Base-by-base conservation (phyloP, 23 tunicate genomes). In the Diplosoma virens region DNA sequence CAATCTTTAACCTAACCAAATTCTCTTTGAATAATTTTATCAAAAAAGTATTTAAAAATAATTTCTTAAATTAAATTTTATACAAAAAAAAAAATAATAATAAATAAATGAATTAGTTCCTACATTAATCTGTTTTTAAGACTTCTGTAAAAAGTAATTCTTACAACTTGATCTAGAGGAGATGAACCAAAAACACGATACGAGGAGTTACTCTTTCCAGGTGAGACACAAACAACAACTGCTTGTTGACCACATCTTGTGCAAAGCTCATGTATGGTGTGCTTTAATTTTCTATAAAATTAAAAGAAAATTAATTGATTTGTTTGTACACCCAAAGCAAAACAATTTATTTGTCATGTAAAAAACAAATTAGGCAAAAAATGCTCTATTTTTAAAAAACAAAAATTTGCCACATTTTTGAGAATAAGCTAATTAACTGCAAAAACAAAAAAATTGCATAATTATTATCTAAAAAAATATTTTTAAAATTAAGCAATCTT, bases 171-270 rank as follows among this genome's bases (percentile, higher is more conserved):
- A 47, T 92, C 92, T 46, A 92, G 56, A 17, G 97, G 97, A 4
- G 87, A 81, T 37, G 92, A 82, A 2, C 97, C 97, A 80, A 85
- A 81, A 0, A 92, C 92, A 41, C 81, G 67, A 59, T 86, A 80
- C 36, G 79, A 58, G 26, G 87, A 81, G 33, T 85, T 92, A 29
- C 80, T 84, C 61, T 92, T 92, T 25, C 92, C 92, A 35, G 97
- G 91, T 6, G 97, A 85, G 17, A 92, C 92, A 81, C 88, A 85
- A 0, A 92, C 37, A 9, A 92, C 85, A 0, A 81, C 86, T 48
- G 97, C 97, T 81, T 92, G 97, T 52, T 92, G 97, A 16, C 97
- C 97, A 71, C 97, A 92, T 52, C 92, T 33, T 7, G 87, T 85
- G 54, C 87, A 85, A 7, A 92, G 61, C 63, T 92, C 97, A 75